Percentiles rank a stretch among this genome's conserved stretches.
These are phyloP conservation scores for Anagrus nilaparvatae DNA, from an alignment of 1,140 invertebrate species.

Conservation along the genomic window DNA sequence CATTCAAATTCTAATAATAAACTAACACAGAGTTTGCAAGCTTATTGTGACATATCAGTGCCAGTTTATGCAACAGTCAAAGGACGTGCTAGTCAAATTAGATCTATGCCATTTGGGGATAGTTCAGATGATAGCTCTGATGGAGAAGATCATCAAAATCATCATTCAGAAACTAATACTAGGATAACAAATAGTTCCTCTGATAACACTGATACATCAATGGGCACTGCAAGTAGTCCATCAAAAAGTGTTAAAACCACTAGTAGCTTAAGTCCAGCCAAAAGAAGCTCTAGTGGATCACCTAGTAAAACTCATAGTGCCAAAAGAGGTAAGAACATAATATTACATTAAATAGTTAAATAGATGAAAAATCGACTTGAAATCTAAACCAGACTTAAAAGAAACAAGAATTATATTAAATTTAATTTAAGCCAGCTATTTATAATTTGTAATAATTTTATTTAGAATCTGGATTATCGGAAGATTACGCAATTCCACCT, in stretches of 20 bases:
- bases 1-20: constrained; percentile 39
- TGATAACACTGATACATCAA: constrained; percentile 41
- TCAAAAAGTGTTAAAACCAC: constrained; percentile 77
- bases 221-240: constrained; percentile 62
- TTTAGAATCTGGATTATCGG: constrained; percentile 84
- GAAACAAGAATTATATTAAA: too few relatives aligned
- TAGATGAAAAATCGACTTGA: not conserved
- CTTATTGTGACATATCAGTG: constrained; percentile 78
- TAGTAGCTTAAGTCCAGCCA: constrained; percentile 72
- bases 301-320: constrained; percentile 69
- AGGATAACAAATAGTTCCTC: constrained; percentile 45
- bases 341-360: too few relatives aligned
- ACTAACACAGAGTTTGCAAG: constrained; percentile 41
- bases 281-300: constrained; percentile 72
- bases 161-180: constrained; percentile 42
- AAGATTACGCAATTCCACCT: constrained; percentile 92
- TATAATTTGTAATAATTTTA: too few relatives aligned
- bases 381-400: too few relatives aligned
- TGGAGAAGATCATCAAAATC: constrained; percentile 60
- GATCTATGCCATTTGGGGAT: constrained; percentile 91
- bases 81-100: constrained; percentile 84
- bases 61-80: constrained; percentile 94
- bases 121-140: constrained; percentile 92
- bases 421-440: too few relatives aligned
- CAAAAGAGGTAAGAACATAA: constrained; percentile 40